Evolutionary conservation across 2,113 vertebrate species (phyloP).

Genomic region (Orthonyx spaldingii): DNA sequence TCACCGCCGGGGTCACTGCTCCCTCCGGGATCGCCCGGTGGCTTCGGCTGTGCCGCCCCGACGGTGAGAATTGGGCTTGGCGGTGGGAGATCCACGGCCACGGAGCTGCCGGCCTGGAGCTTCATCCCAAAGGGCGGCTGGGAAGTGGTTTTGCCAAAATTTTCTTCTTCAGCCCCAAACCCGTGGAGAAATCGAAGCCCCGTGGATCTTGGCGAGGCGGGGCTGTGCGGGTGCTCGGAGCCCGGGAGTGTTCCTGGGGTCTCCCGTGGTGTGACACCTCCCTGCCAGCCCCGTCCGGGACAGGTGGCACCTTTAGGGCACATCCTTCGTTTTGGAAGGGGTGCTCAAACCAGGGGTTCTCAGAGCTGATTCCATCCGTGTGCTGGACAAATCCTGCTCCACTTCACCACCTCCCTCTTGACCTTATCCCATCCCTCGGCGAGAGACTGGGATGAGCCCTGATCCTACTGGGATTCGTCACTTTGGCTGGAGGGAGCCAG

Average conservation of each 20-base stretch:
- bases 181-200: fast-evolving
- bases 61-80: fast-evolving
- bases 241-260: fast-evolving
- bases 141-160: neutral
- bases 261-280: neutral
- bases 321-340: neutral
- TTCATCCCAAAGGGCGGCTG: neutral
- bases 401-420: neutral
- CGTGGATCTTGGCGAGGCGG: fast-evolving
- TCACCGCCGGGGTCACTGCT: neutral
- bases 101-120: neutral
- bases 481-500: neutral
- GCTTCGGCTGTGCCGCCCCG: neutral
- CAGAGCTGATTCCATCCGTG: fast-evolving
- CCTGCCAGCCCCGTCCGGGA: fast-evolving
- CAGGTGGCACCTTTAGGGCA: neutral
- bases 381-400: neutral
- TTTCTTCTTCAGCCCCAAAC: fast-evolving
- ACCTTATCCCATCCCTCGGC: fast-evolving
- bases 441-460: neutral
- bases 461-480: fast-evolving
- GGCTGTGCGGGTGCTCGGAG: neutral
- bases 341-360: neutral
- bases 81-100: fast-evolving
- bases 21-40: neutral